These are phyloP conservation scores for Forbesichthys papilliferus DNA, from an alignment of 2,113 vertebrate species.

Conservation along the genomic window DNA sequence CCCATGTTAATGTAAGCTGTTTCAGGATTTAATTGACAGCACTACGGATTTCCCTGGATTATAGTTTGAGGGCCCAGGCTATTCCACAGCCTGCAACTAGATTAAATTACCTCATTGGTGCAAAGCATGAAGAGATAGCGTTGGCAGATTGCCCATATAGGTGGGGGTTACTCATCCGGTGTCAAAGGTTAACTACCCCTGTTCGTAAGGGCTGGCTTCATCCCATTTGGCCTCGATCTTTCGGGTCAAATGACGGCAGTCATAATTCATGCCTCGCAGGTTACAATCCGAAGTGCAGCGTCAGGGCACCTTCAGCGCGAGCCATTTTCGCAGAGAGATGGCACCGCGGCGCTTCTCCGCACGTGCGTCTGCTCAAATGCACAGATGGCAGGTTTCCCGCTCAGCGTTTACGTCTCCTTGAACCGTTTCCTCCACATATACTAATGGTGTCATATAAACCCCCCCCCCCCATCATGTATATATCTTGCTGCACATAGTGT, in stretches of 20 bases:
- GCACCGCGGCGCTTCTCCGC: neutral
- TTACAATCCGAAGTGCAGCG: conserved; percentile 36
- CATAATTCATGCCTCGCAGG: conserved; percentile 57
- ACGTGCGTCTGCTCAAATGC: conserved; percentile 12
- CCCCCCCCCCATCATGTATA: conserved; percentile 4
- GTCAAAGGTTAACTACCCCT: conserved; percentile 56
- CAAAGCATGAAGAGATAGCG: conserved; percentile 36
- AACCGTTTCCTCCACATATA: conserved; percentile 55
- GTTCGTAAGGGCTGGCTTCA: conserved; percentile 41
- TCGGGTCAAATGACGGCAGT: conserved; percentile 50
- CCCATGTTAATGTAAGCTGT: conserved; percentile 48
- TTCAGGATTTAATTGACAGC: conserved; percentile 62
- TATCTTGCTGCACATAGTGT: conserved; percentile 23
- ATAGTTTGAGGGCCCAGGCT: conserved; percentile 50
- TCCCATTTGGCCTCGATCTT: conserved; percentile 49
- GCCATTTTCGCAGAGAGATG: conserved; percentile 41
- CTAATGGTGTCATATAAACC: conserved; percentile 31
- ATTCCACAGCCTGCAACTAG: conserved; percentile 51
- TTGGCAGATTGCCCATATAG: conserved; percentile 40
- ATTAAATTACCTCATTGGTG: conserved; percentile 66
- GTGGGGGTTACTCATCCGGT: conserved; percentile 26
- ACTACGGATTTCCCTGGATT: conserved; percentile 66
- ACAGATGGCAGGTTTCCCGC: conserved; percentile 20
- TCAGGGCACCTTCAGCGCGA: conserved; percentile 25
- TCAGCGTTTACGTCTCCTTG: conserved; percentile 49